Evolutionary conservation across 1,140 invertebrate genomes (phyloP).

Genomic region (Aphaenogaster ashmeadi): DNA sequence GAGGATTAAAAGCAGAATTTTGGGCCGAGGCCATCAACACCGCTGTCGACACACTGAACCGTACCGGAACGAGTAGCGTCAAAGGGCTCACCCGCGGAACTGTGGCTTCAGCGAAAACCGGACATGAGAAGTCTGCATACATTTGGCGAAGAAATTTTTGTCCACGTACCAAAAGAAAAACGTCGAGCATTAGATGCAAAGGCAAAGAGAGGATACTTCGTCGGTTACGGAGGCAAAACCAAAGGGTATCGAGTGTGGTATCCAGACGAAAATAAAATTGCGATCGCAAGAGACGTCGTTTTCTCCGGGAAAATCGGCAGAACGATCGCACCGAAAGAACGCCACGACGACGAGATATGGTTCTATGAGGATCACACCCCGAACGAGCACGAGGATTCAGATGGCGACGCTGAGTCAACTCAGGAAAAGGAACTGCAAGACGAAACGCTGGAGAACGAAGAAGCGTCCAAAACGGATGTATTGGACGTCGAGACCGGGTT

Average conservation of each 20-base stretch:
- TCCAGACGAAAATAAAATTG: not conserved
- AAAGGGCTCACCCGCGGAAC: conserved; percentile 57
- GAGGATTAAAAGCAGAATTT: not conserved
- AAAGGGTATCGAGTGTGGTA: conserved; percentile 51
- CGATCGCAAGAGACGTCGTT: not conserved
- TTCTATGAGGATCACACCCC: not conserved
- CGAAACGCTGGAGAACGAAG: too few relatives aligned
- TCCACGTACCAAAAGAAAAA: conserved; percentile 53
- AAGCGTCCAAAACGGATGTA: too few relatives aligned
- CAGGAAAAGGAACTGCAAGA: too few relatives aligned
- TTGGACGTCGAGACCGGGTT: too few relatives aligned
- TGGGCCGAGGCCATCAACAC: conserved; percentile 21
- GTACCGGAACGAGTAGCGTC: conserved; percentile 21
- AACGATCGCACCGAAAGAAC: not conserved
- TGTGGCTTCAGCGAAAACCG: conserved; percentile 57
- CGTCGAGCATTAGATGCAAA: conserved; percentile 56
- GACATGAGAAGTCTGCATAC: conserved; percentile 51
- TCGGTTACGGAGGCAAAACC: conserved; percentile 43
- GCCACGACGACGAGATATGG: not conserved
- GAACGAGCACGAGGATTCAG: not conserved
- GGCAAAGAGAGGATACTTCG: conserved; percentile 16
- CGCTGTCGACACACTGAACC: conserved; percentile 50
- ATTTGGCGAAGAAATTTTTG: conserved; percentile 54
- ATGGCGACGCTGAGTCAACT: not conserved
- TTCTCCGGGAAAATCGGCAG: not conserved